These are phyloP conservation scores for Brevimyrus niger DNA, from an alignment of 2,113 vertebrate species.

Conservation along the genomic window DNA sequence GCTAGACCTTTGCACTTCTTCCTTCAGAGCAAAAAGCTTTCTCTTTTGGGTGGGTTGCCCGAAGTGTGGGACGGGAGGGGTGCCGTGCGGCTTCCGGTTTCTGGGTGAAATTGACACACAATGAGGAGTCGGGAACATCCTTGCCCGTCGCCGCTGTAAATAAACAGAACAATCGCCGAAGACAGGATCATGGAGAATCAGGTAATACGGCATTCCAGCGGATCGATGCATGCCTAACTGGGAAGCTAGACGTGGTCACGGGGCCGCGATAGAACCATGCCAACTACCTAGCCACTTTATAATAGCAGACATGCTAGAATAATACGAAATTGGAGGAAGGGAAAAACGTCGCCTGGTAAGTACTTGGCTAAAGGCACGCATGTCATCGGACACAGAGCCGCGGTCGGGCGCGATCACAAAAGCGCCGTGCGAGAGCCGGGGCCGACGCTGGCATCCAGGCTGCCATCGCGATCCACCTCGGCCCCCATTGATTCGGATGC, in stretches of 20 bases:
- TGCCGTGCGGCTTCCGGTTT: conserved; percentile 66
- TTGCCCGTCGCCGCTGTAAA: conserved; percentile 65
- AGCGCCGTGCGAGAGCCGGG: not conserved
- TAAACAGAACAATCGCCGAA: conserved; percentile 61
- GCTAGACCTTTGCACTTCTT: conserved; percentile 12
- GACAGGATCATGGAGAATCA: conserved; percentile 81
- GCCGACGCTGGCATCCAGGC: not conserved
- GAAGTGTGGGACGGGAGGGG: conserved; percentile 64
- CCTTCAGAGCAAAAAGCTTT: conserved; percentile 60
- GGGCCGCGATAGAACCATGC: not conserved
- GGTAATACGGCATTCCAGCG: conserved; percentile 51
- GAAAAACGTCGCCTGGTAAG: not conserved
- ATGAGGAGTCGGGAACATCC: conserved; percentile 68
- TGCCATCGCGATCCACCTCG: not conserved
- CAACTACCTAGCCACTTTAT: not conserved
- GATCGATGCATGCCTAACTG: conserved; percentile 28
- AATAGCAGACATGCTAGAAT: not conserved
- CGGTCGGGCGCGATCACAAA: not conserved
- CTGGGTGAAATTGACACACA: conserved; percentile 73
- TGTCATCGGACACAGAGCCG: conserved; percentile 5
- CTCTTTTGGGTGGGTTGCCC: conserved; percentile 62
- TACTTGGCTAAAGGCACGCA: not conserved
- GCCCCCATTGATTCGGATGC: conserved; percentile 16
- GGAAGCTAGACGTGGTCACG: not conserved
- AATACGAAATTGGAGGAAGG: not conserved